Evolutionary conservation across 2,113 vertebrate species (phyloP).

Genomic region (Sisor rabdophorus): DNA sequence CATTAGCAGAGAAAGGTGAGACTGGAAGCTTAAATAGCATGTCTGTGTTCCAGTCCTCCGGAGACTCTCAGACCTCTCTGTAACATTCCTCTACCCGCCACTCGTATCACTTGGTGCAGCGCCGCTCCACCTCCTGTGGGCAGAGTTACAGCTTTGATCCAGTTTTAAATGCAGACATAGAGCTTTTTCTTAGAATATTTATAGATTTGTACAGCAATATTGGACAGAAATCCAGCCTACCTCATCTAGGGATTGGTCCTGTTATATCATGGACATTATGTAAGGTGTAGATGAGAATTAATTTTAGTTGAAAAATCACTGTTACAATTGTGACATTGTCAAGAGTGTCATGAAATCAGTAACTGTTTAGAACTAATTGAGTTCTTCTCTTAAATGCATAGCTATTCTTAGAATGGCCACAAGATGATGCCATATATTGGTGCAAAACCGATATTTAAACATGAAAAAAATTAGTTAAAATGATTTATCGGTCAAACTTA

Average conservation of each 20-base stretch:
- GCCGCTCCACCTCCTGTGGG: background rate
- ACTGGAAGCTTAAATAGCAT: constrained; percentile 35
- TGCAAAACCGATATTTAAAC: too few relatives aligned
- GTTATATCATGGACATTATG: background rate
- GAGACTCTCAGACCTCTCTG: constrained; percentile 27
- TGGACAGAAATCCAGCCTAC: background rate
- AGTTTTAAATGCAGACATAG: background rate
- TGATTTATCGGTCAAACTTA: too few relatives aligned
- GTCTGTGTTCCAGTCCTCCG: constrained; percentile 37
- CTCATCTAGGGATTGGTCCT: background rate
- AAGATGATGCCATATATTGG: too few relatives aligned
- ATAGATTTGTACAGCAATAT: background rate
- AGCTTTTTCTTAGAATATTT: constrained; percentile 18
- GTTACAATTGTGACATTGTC: too few relatives aligned
- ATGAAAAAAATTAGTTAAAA: too few relatives aligned
- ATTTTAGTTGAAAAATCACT: too few relatives aligned
- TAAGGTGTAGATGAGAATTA: too few relatives aligned
- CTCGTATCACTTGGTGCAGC: background rate
- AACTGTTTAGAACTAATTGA: background rate
- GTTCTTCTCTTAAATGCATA: too few relatives aligned
- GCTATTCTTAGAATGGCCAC: too few relatives aligned
- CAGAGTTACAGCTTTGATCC: constrained; percentile 14
- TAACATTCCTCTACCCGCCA: constrained; percentile 11
- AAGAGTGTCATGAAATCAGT: too few relatives aligned
- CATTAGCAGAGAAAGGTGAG: constrained; percentile 41